These are phyloP conservation scores for Heterochromis multidens DNA, from an alignment of 2,113 vertebrate genomes.

Conservation along the genomic window DNA sequence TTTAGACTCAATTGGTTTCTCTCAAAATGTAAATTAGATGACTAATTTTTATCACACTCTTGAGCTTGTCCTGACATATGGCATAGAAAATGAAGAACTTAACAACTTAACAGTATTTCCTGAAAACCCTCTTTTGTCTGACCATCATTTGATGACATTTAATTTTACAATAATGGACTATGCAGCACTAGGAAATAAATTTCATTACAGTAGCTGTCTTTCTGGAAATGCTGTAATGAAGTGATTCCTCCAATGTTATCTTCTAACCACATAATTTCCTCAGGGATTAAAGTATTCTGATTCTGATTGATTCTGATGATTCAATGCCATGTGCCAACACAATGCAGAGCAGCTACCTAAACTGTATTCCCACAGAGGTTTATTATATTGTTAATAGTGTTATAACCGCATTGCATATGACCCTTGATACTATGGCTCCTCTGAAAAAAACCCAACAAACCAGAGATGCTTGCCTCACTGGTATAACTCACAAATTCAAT, in stretches of 20 bases:
- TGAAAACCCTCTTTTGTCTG: neutral
- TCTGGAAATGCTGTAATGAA: neutral
- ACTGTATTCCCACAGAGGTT: neutral
- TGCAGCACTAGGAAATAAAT: neutral
- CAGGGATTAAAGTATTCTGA: too few species aligned
- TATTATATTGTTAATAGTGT: too few species aligned
- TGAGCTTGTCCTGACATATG: neutral
- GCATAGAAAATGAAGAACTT: rapidly evolving
- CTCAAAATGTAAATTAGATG: neutral
- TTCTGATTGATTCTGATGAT: too few species aligned
- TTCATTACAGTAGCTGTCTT: neutral
- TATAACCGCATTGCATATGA: too few species aligned
- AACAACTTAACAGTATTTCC: neutral
- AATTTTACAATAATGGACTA: neutral
- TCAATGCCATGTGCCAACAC: neutral
- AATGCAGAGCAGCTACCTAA: neutral
- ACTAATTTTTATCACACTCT: rapidly evolving
- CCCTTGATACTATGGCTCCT: neutral
- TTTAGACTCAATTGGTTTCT: neutral
- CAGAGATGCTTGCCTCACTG: neutral
- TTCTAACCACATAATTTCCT: too few species aligned
- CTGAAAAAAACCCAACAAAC: neutral
- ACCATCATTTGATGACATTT: neutral
- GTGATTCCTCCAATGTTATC: neutral
- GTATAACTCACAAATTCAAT: neutral